Evolutionary conservation across 2,888 invertebrate genomes (phyloP).

Genomic region (Pyrgus malvae): DNA sequence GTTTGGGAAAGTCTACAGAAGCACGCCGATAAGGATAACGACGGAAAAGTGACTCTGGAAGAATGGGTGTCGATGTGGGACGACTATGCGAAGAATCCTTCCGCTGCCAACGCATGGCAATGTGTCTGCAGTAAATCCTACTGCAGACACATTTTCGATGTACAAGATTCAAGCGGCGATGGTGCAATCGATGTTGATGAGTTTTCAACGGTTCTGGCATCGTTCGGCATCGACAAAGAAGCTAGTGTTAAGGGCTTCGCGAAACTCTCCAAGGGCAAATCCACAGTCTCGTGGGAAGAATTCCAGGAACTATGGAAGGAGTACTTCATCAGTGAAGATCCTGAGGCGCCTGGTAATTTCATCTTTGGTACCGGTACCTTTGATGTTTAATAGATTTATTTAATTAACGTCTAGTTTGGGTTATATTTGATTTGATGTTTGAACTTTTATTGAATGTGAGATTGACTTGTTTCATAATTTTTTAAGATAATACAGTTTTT

Average conservation of each 20-base stretch:
- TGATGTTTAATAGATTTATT: slow-evolving; percentile 54
- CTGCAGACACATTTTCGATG: slow-evolving; percentile 93
- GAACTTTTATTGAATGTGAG: too few species aligned
- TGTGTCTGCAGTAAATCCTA: slow-evolving; percentile 91
- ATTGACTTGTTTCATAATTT: too few species aligned
- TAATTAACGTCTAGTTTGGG: background rate
- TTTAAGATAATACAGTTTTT: too few species aligned
- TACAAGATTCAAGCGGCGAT: slow-evolving; percentile 93
- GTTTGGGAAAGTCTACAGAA: slow-evolving; percentile 92
- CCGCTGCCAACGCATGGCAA: slow-evolving; percentile 88
- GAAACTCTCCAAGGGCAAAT: slow-evolving; percentile 89
- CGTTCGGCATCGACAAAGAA: slow-evolving; percentile 87
- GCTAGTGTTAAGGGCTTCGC: slow-evolving; percentile 90
- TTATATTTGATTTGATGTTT: background rate
- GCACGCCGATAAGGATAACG: slow-evolving; percentile 91
- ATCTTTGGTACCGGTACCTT: slow-evolving; percentile 91
- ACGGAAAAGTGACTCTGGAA: slow-evolving; percentile 91
- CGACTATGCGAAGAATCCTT: slow-evolving; percentile 87
- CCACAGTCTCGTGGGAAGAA: slow-evolving; percentile 87
- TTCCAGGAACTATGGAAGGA: slow-evolving; percentile 92
- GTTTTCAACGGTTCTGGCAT: slow-evolving; percentile 90
- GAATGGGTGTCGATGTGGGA: slow-evolving; percentile 96
- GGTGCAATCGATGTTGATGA: slow-evolving; percentile 89
- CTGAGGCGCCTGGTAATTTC: slow-evolving; percentile 90
- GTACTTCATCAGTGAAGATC: slow-evolving; percentile 91